Percentiles rank a stretch among this genome's conserved stretches.
These are phyloP conservation scores for Austrofundulus limnaeus DNA, from an alignment of 2,113 vertebrate genomes.

Conservation along the genomic window DNA sequence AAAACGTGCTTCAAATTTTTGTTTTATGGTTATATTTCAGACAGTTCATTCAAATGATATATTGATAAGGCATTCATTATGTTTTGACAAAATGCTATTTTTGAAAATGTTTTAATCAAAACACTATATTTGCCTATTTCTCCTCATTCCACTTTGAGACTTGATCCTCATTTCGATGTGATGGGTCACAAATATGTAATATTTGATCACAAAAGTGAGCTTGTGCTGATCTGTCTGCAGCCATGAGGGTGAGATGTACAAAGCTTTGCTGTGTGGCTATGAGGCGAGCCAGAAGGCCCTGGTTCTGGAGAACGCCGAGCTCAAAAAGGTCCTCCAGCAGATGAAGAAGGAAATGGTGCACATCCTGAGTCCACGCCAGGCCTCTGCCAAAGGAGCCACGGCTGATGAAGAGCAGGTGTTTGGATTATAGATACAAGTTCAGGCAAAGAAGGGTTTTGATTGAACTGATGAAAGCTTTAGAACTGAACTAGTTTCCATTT, in stretches of 20 bases:
- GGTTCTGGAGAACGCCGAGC: constrained; percentile 91
- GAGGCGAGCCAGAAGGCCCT: constrained; percentile 88
- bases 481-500: no score
- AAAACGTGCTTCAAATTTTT: no score
- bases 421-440: not conserved
- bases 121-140: no score
- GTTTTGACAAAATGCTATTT: no score
- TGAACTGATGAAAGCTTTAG: not conserved
- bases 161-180: no score
- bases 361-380: constrained; percentile 86
- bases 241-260: constrained; percentile 95
- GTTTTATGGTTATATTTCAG: no score
- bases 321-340: constrained; percentile 95
- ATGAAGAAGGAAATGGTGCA: constrained; percentile 98
- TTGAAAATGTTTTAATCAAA: no score
- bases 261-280: constrained; percentile 87
- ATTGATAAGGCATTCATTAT: no score
- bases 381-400: constrained; percentile 78
- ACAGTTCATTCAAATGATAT: no score
- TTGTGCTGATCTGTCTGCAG: constrained; percentile 72
- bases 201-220: not conserved
- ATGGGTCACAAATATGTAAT: no score
- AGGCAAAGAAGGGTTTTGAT: not conserved
- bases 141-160: no score
- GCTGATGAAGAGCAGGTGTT: constrained; percentile 85